Evolutionary conservation across 1,140 invertebrate genomes (phyloP).

Genomic region (Muscidifurax raptorellus): DNA sequence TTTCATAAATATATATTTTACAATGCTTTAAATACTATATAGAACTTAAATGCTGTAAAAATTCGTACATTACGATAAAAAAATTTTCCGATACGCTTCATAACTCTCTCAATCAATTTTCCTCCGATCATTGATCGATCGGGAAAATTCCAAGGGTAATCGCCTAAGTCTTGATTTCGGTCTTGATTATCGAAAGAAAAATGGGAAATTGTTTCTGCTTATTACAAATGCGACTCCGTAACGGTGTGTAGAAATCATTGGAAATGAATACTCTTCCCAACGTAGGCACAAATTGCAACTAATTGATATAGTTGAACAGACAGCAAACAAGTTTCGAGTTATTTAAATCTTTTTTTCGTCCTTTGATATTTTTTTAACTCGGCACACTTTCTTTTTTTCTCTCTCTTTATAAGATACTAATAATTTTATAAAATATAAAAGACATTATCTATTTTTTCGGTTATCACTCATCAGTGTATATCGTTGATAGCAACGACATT

Average conservation of each 20-base stretch:
- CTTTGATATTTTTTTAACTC: not conserved
- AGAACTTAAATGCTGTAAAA: slow-evolving; percentile 34
- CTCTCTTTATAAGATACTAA: not conserved
- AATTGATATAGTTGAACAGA: not conserved
- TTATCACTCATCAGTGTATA: not conserved
- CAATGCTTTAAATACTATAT: slow-evolving; percentile 31
- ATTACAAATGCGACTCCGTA: not conserved
- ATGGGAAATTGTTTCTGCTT: not conserved
- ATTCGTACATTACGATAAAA: slow-evolving; percentile 26
- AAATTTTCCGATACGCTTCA: not conserved
- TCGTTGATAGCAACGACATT: not conserved
- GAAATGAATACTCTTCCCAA: not conserved
- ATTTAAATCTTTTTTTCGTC: not conserved
- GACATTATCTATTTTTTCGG: not conserved
- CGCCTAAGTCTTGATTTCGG: not conserved
- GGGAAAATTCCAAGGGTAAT: not conserved
- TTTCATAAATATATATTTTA: slow-evolving; percentile 44
- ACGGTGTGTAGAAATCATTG: not conserved
- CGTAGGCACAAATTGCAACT: slow-evolving; percentile 1
- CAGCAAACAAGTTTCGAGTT: not conserved
- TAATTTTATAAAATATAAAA: not conserved
- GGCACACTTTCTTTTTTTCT: not conserved
- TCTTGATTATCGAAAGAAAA: slow-evolving; percentile 2
- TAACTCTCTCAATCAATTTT: not conserved
- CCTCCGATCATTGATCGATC: not conserved